Conservation (phyloP, 2,888 invertebrate genomes). For the Xestobium rufovillosum region DNA sequence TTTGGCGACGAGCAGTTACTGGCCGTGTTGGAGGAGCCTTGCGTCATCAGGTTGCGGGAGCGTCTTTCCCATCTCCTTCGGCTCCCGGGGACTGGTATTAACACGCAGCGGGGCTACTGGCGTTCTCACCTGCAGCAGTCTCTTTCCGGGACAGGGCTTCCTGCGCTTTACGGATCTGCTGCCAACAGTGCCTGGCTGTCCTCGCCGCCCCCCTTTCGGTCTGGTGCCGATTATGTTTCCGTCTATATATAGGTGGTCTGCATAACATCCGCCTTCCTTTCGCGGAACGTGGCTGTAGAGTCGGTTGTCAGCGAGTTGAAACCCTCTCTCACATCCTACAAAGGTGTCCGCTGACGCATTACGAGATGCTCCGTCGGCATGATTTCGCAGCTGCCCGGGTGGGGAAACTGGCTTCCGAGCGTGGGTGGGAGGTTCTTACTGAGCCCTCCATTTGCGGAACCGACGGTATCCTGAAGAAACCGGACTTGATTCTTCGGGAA, state of each 20-base stretch:
- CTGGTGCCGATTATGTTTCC: conserved; percentile 24
- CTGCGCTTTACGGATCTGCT: not conserved
- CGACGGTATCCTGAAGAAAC: conserved; percentile 14
- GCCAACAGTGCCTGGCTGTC: conserved; percentile 18
- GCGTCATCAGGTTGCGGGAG: conserved; percentile 1
- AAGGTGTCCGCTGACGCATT: conserved; percentile 20
- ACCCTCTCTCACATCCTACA: conserved; percentile 22
- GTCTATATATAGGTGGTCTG: conserved; percentile 23
- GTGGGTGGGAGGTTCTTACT: conserved; percentile 12
- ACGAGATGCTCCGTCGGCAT: conserved; percentile 17
- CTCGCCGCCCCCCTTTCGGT: conserved; percentile 25
- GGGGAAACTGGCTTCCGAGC: conserved; percentile 3
- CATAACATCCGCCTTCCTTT: conserved; percentile 26
- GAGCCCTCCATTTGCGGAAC: conserved; percentile 14
- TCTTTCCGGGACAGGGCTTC: conserved; percentile 20
- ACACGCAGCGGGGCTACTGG: conserved; percentile 8
- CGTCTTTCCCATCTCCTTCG: conserved; percentile 6
- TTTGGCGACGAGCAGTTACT: too few relatives aligned
- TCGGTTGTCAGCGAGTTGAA: conserved; percentile 17
- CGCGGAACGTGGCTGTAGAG: conserved; percentile 18
- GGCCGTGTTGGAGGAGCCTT: conserved; percentile 8
- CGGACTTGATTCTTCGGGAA: conserved; percentile 14
- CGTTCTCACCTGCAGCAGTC: conserved; percentile 10
- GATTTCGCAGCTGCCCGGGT: conserved; percentile 10
- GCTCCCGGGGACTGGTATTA: conserved; percentile 3